These are phyloP conservation scores for Mystacides longicornis DNA, from an alignment of 2,888 invertebrate species.

Conservation along the genomic window DNA sequence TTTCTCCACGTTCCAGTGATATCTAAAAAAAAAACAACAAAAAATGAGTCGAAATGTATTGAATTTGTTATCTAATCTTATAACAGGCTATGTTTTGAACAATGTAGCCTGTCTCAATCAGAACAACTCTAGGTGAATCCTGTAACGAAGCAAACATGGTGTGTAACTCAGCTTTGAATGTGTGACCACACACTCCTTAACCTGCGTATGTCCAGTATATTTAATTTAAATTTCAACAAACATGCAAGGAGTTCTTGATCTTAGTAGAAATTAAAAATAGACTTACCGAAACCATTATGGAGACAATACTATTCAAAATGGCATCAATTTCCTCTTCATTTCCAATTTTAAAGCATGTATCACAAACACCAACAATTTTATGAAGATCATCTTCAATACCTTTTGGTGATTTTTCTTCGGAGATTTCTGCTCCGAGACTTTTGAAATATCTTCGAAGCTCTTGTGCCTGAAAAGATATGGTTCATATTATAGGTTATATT, in stretches of 20 bases:
- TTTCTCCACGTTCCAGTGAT: constrained; percentile 79
- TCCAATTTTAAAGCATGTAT: constrained; percentile 83
- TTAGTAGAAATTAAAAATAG: constrained; percentile 2
- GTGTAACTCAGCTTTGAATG: too few relatives aligned
- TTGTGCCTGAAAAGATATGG: constrained; percentile 56
- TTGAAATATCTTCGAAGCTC: constrained; percentile 88
- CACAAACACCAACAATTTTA: constrained; percentile 90
- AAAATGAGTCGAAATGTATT: too few relatives aligned
- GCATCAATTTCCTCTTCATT: constrained; percentile 85
- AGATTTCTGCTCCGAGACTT: constrained; percentile 88
- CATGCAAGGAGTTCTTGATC: too few relatives aligned
- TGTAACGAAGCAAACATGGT: too few relatives aligned
- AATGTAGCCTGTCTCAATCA: not conserved
- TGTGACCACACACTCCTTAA: too few relatives aligned
- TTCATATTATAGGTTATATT: too few relatives aligned
- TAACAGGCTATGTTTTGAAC: not conserved
- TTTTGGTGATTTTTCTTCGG: constrained; percentile 82
- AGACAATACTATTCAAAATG: constrained; percentile 92
- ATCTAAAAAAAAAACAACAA: constrained; percentile 48
- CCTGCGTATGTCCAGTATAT: too few relatives aligned
- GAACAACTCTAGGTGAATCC: too few relatives aligned
- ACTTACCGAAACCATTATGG: constrained; percentile 82
- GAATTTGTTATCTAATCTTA: not conserved
- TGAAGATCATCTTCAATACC: constrained; percentile 90
- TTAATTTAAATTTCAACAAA: too few relatives aligned